Base-by-base conservation (phyloP, 1,140 invertebrate genomes). In the Manduca sexta region DNA sequence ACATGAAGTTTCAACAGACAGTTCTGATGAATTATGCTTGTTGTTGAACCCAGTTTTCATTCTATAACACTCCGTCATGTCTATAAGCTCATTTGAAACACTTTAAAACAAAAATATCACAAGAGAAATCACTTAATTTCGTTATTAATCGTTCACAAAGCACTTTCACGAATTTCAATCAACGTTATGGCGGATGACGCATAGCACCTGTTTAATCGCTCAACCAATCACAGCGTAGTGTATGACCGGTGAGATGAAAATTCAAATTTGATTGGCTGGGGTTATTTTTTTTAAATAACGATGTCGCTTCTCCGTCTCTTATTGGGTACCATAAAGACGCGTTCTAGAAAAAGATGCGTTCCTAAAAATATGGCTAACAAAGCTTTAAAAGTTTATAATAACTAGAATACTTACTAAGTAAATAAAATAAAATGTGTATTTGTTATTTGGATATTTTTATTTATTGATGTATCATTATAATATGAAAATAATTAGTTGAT, bases 111-210 rank as follows among this genome's bases (percentile, higher is more conserved):
- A 37, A 45, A 60, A 57, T 58, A 60, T 54, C 60, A 73, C 63
- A 65, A 64, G 61, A 55, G 17, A 50, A 49, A 60, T 49, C 42
- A 55, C 52, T 49, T 5, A 1, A 30, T 49, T 45, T 55, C 45
- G 30, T 45, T 41, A 48, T 7, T 21, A 45, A 35, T 48, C 21
- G 16, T 45, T 52, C 29, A 74, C 68, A 79, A 72, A 74, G 59
- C 66, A 78, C 74, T 57, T 52, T 52, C 55, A 52, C 45, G 37
- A 35, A 35, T 35, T 16, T 72, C 73, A 73, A 77, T 62, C 66
- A 74, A 80, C 75, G 78, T 69, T 75, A 84, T 81, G 76, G 78
- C 78, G 80, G 73, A 84, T 84, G 80, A 84, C 80, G 80, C 80
- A 84, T 77, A 73, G 75, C 77, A 81, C 74, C 76, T 80, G 80